Evolutionary conservation across 2,888 invertebrate genomes (phyloP).

Genomic region (Drosophila neutralis): DNA sequence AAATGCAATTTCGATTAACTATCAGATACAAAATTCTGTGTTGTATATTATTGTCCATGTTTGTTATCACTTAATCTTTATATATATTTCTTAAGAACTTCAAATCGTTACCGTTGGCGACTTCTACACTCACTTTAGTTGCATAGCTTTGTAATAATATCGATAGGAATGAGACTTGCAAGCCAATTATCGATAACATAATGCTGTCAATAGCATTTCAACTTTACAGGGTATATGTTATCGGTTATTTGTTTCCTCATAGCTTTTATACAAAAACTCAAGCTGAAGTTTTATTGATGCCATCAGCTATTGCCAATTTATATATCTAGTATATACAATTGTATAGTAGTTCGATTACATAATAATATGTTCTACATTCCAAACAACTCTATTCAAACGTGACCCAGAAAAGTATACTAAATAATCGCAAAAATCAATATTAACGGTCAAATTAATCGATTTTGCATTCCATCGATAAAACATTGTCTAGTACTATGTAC

Average conservation of each 20-base stretch:
- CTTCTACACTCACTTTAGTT: not conserved
- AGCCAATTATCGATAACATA: not conserved
- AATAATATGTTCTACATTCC: not conserved
- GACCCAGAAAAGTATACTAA: not conserved
- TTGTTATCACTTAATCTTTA: not conserved
- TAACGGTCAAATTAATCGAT: not conserved
- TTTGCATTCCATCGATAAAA: not conserved
- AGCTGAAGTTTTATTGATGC: not conserved
- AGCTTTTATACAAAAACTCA: not conserved
- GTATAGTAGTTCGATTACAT: not conserved
- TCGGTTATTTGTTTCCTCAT: not conserved
- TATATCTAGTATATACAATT: not conserved
- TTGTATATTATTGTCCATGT: not conserved
- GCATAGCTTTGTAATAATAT: too few species aligned
- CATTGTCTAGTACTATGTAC: not conserved
- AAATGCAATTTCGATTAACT: not conserved
- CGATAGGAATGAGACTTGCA: not conserved
- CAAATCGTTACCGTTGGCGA: not conserved
- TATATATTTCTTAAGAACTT: not conserved
- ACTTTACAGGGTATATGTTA: slow-evolving; percentile 8
- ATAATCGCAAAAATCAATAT: not conserved
- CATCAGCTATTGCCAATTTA: not conserved
- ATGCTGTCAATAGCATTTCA: not conserved
- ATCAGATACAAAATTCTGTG: not conserved
- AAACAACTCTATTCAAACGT: not conserved